Conservation (phyloP, 2,797 vertebrate genomes). For the Apodemus agrarius region DNA sequence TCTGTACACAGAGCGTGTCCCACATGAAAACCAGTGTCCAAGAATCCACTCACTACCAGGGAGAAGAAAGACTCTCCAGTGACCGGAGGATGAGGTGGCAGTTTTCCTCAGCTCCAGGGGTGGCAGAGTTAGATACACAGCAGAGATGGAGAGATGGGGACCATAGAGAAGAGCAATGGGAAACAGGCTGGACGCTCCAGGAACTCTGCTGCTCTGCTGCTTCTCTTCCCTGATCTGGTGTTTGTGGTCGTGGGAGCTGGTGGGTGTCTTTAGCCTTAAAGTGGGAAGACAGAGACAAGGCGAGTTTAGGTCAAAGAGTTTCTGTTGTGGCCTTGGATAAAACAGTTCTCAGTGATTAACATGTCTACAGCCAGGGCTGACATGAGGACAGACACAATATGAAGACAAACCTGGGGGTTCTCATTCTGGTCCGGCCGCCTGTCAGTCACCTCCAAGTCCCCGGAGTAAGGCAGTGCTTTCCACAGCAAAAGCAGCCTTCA, state of each 20-base stretch:
- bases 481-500: not conserved
- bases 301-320: not conserved
- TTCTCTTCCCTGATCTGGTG: not conserved
- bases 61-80: not conserved
- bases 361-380: too few relatives aligned
- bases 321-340: not conserved
- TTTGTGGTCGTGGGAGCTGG: not conserved
- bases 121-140: not conserved
- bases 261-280: not conserved
- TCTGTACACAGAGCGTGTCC: not conserved
- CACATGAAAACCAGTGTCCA: not conserved
- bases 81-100: not conserved
- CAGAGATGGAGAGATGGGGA: too few relatives aligned
- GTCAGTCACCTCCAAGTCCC: not conserved
- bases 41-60: too few relatives aligned
- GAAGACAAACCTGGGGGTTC: not conserved
- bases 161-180: too few relatives aligned
- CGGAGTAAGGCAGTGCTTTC: not conserved
- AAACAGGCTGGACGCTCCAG: not conserved
- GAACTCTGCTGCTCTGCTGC: not conserved
- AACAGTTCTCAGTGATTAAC: not conserved
- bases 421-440: not conserved
- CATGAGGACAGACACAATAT: too few relatives aligned
- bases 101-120: not conserved
- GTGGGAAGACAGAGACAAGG: not conserved